These are phyloP conservation scores for Saxicola maurus DNA, from an alignment of 2,797 vertebrate genomes.

Conservation along the genomic window DNA sequence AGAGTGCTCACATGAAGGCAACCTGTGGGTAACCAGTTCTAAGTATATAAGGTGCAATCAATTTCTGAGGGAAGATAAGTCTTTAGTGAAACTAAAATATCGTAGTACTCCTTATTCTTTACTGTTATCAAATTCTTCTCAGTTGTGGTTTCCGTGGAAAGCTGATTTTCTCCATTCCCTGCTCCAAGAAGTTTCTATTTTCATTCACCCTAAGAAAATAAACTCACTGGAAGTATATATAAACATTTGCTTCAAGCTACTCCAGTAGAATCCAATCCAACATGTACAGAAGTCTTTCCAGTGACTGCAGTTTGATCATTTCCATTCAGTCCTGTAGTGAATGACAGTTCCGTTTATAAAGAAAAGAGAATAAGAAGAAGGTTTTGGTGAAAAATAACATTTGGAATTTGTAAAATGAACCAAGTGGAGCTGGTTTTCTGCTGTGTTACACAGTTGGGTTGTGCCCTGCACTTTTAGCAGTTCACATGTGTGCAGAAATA, in stretches of 20 bases:
- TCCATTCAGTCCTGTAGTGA: constrained; percentile 1
- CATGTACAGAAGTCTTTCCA: constrained; percentile 1
- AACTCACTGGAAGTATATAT: constrained; percentile 16
- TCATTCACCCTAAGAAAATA: constrained; percentile 40
- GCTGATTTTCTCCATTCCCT: constrained; percentile 11
- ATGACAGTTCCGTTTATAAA: neutral
- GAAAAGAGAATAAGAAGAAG: neutral
- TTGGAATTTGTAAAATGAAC: neutral
- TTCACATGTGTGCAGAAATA: neutral
- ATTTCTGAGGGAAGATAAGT: neutral
- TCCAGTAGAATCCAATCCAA: neutral
- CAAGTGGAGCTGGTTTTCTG: neutral
- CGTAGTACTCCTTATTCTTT: neutral
- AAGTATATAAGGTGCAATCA: neutral
- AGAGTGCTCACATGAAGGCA: neutral
- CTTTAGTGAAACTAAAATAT: neutral
- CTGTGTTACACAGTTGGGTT: neutral
- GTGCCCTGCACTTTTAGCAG: neutral
- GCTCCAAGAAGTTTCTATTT: constrained; percentile 37
- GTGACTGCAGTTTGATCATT: constrained; percentile 14
- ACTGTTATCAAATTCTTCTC: constrained; percentile 7
- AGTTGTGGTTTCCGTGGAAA: constrained; percentile 4
- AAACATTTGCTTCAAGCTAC: constrained; percentile 30
- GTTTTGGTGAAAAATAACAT: neutral
- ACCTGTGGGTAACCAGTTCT: neutral